These are phyloP conservation scores for Neofelis nebulosa DNA, from an alignment of 2,113 vertebrate species.

Conservation along the genomic window DNA sequence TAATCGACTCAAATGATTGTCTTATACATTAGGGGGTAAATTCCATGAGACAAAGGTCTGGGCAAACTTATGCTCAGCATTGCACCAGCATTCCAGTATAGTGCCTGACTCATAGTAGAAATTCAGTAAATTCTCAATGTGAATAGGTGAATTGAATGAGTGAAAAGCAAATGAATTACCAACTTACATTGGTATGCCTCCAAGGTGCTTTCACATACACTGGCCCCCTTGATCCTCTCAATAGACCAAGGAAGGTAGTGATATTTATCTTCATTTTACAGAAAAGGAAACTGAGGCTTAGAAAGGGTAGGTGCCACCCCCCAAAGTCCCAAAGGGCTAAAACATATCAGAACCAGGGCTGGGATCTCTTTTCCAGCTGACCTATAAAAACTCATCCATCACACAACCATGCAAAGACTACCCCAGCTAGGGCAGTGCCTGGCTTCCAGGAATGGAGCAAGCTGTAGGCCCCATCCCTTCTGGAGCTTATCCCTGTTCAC, in stretches of 20 bases:
- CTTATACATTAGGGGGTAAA: background rate
- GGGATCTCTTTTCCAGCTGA: conserved; percentile 7
- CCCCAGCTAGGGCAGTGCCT: background rate
- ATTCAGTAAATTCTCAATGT: background rate
- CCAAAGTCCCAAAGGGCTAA: background rate
- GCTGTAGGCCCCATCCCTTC: background rate
- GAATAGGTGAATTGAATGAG: background rate
- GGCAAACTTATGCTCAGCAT: background rate
- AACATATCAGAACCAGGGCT: background rate
- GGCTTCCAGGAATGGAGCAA: background rate
- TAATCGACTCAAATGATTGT: background rate
- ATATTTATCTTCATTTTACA: background rate
- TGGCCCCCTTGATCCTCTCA: background rate
- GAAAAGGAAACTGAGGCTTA: background rate
- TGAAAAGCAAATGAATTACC: background rate
- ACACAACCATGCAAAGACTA: background rate
- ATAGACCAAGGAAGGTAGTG: background rate
- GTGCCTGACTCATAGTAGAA: background rate
- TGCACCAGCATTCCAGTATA: background rate
- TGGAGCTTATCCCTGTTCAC: background rate
- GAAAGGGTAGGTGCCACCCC: background rate
- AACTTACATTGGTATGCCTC: background rate
- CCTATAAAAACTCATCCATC: background rate
- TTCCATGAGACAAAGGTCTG: background rate
- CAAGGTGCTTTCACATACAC: background rate